phyloP scores from a whole-genome alignment of 2,888 invertebrate species.

The Buathra laborator region DNA sequence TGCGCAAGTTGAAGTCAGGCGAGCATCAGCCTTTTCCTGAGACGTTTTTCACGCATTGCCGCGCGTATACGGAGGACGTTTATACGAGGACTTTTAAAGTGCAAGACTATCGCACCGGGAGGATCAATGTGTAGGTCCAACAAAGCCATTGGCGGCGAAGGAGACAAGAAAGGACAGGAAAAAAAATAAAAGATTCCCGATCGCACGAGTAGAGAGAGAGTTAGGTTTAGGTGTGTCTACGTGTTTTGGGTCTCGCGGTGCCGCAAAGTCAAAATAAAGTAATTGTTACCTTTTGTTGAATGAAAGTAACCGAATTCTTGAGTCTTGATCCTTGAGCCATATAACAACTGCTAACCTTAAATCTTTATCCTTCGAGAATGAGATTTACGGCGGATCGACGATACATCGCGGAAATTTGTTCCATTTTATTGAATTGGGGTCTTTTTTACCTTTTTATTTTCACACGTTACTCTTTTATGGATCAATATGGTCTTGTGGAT shows the following conservation, averaged over 20 bases:
- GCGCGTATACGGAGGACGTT: slow-evolving; percentile 54
- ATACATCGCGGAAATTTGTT: not conserved
- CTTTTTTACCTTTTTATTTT: not conserved
- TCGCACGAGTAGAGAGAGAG: not conserved
- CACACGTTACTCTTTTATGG: not conserved
- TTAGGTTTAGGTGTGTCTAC: not conserved
- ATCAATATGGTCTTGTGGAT: not conserved
- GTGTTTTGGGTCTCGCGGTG: slow-evolving; percentile 54
- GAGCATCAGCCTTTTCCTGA: slow-evolving; percentile 36
- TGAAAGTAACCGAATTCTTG: slow-evolving; percentile 39
- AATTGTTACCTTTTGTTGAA: slow-evolving; percentile 79
- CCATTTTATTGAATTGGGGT: not conserved
- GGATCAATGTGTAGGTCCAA: slow-evolving; percentile 10
- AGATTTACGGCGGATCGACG: not conserved
- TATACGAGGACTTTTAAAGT: slow-evolving; percentile 22
- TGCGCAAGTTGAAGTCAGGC: slow-evolving; percentile 19
- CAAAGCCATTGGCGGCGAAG: slow-evolving; percentile 19
- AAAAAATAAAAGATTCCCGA: not conserved
- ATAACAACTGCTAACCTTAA: slow-evolving; percentile 6
- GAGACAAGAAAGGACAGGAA: not conserved
- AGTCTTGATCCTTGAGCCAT: not conserved
- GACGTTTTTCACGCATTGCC: slow-evolving; percentile 64
- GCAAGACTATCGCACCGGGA: slow-evolving; percentile 18
- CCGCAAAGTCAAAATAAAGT: slow-evolving; percentile 83
- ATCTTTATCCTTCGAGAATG: slow-evolving; percentile 17